Base-by-base conservation (phyloP, 1,140 invertebrate species). In the Rhynchophorus ferrugineus region DNA sequence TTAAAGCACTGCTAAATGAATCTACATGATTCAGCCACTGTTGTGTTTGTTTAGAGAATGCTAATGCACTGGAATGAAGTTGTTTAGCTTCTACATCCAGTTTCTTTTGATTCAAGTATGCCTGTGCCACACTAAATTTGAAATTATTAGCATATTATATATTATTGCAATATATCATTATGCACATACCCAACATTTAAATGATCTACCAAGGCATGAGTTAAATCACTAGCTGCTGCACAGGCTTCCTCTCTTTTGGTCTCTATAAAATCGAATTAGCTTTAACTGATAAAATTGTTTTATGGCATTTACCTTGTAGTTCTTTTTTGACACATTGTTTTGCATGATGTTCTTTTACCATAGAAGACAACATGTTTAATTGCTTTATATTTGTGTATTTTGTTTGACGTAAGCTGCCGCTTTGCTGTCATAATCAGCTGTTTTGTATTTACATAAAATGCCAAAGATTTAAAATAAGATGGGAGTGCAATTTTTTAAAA, bases 31-130 rank as follows among this genome's bases (percentile, higher is more conserved):
- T 83, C 1, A 98, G 69, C 95, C 95, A 99, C 61, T 95, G 91
- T 59, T 93, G 85, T 2, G 93, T 96, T 72, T 98, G 92, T 74
- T 95, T 96, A 0, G 92, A 84, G 75, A 99, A 97, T 65, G 91
- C 90, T 14, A 86, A 84, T 11, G 94, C 91, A 70, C 91, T 95
- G 53, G 85, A 81, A 64, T 98, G 93, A n/a, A 99, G 73, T 57
- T 94, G 86, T 72, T 97, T 97, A 1, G 94, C 93, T 78, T 99
- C 95, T 1, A 91, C 85, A 75, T 99, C 95, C 20, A 99, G 73
- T 67, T 92, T 86, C 66, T 97, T 97, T 70, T 99, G 95, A 73
- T 99, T 98, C 33, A 97, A 76, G 71, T 99, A 99, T 3, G 95
- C 95, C 74, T 98, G 92, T 2, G 95, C 92, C 18, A 98, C 94